Percentiles rank a stretch among this genome's conserved stretches.
phyloP scores from a whole-genome alignment of 2,888 invertebrate species.

The Hyppa rectilinea region DNA sequence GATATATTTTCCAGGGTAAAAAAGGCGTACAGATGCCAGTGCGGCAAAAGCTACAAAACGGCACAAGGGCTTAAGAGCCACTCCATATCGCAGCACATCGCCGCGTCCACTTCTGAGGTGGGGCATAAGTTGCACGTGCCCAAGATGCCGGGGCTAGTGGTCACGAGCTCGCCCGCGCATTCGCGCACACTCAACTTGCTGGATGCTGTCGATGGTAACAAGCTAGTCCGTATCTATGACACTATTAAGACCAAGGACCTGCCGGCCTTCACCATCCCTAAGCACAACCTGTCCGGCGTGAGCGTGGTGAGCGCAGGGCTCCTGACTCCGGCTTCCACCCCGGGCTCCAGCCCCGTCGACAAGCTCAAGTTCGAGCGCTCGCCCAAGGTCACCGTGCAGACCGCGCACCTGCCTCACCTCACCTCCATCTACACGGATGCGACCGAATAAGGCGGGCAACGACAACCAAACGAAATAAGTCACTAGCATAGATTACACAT shows the following conservation, averaged over 20 bases:
- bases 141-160: constrained; percentile 82
- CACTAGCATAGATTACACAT: constrained; percentile 77
- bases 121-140: constrained; percentile 67
- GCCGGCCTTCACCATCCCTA: constrained; percentile 83
- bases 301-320: constrained; percentile 82
- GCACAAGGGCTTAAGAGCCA: constrained; percentile 95
- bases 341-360: constrained; percentile 80
- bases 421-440: constrained; percentile 71
- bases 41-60: constrained; percentile 96
- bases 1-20: constrained; percentile 91
- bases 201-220: constrained; percentile 79
- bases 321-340: constrained; percentile 89
- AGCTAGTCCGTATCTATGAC: constrained; percentile 86
- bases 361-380: constrained; percentile 78
- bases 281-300: constrained; percentile 80
- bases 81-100: constrained; percentile 84
- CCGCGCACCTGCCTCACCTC: constrained; percentile 66
- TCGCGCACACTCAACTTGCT: constrained; percentile 72
- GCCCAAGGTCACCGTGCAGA: constrained; percentile 82
- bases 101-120: constrained; percentile 63
- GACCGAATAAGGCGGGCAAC: constrained; percentile 63
- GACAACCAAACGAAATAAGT: constrained; percentile 79
- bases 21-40: constrained; percentile 95
- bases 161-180: constrained; percentile 83
- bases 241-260: constrained; percentile 83